Base-by-base conservation (phyloP, 2,888 invertebrate genomes). In the Agriopis marginaria region DNA sequence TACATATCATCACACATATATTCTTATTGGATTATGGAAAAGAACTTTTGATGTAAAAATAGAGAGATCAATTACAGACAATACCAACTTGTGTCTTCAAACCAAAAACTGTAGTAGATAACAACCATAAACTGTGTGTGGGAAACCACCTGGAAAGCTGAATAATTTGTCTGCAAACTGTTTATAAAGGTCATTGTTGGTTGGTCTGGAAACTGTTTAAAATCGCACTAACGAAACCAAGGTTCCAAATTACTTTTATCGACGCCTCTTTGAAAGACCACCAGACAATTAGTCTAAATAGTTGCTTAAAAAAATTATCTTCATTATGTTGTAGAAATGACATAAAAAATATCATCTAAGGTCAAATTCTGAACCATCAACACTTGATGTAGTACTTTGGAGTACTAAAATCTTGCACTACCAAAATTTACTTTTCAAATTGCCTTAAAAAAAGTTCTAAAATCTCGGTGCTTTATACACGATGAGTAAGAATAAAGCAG, bases 401-500 rank as follows among this genome's bases (percentile, higher is more conserved):
- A 3, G 32, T 32, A 32, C 32, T 32, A 32, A 32, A 32, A 32
- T 32, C 32, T 5, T 32, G 32, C 32, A 32, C 32, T 32, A 32
- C 32, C 32, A 32, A 32, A 1, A 32, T 32, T 32, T 32, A 5
- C 0, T 32, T 3, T 56, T 7, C 10, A 3, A 17, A 55, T 42
- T 42, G 17, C 17, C 17, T 42, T 32, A 11, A 3, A 45, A n/a
- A 14, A 39, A 51, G 54, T 45, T 64, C 63, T 32, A 63, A 49
- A 50, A 53, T 23, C 39, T 10, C 32, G 68, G 75, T 78, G 73
- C 70, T 59, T 63, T 56, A 56, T 42, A 42, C 39, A 89, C 77
- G 66, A 94, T 94, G 94, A 94, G 87, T 88, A 93, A 89, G 76
- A 79, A 80, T 70, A 86, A 82, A 77, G 76, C 79, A 51, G 95